These are phyloP conservation scores for Ciconia nigra DNA, from an alignment of 2,797 vertebrate genomes.

Conservation along the genomic window DNA sequence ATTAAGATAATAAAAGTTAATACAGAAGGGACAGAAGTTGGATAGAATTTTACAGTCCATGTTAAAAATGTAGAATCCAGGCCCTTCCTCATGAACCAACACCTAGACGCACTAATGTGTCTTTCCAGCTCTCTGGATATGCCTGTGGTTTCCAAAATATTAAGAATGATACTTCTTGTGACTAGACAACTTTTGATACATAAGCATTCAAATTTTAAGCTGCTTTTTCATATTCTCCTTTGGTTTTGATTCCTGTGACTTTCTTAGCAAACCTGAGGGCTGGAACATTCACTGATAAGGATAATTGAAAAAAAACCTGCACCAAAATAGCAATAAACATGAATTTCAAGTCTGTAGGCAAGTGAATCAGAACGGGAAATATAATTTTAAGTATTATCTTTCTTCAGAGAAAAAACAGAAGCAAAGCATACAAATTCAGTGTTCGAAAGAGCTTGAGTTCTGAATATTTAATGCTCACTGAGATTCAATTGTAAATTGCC, in stretches of 20 bases:
- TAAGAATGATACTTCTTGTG: background rate
- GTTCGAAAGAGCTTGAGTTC: background rate
- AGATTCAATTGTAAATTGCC: background rate
- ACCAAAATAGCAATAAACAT: background rate
- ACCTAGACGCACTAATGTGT: background rate
- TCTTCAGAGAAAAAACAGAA: background rate
- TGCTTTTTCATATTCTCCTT: background rate
- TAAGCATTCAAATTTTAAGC: background rate
- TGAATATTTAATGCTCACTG: background rate
- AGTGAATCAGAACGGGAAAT: background rate
- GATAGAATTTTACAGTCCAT: background rate
- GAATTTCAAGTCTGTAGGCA: background rate
- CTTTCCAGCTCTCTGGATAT: background rate
- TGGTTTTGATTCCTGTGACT: background rate
- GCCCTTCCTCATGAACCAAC: background rate
- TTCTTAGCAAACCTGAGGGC: background rate
- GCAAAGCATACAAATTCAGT: background rate
- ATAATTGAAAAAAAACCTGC: background rate
- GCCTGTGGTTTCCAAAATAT: background rate
- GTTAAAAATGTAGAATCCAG: background rate
- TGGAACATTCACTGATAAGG: background rate
- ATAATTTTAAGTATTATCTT: background rate
- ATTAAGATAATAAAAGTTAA: background rate
- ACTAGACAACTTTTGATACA: background rate
- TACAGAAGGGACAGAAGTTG: background rate